Evolutionary conservation across 35 echinoderm and acorn worm species (phyloP), one percentile per base, ranked within the genome.

Genomic region (Diadema setosum): DNA sequence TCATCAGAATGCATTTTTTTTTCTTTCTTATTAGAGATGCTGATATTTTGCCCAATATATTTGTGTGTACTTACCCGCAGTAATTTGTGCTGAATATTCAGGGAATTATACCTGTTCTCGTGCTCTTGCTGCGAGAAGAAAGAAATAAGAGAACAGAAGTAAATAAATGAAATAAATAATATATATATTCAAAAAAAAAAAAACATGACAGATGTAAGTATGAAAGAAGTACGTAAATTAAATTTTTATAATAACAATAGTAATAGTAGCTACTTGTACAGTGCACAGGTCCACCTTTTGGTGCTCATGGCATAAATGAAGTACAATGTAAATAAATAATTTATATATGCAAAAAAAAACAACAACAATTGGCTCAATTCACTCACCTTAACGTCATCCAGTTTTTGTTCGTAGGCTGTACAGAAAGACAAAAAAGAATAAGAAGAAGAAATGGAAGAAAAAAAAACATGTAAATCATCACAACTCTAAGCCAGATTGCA

Each of bases 41-140:
- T 11, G 9, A 9, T n/a, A 11, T n/a, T n/a, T 75, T 6, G 18
- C 16, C 36, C 70, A 75, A 75, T 9, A 75, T 37, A 37, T 8
- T 52, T 11, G 8, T 20, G 36, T 17, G 45, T 35, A 75, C 85
- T 87, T 32, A 87, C 85, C 39, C 58, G 61, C 43, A 87, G 63
- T 65, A 87, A 74, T 70, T 87, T 87, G 48, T 87, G 85, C 48
- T 87, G 85, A 75, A 87, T 87, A 31, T 87, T 87, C 35, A 87
- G 27, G 44, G 85, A 31, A 87, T 87, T 87, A 27, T 87, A 87
- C 45, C 85, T 69, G 44, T 87, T 87, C 34, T 46, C 61, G 29
- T 65, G 45, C 65, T 87, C 85, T 87, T 87, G 64, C 85, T 87
- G 85, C 12, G 49, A 49, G 26, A 27, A 18, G 29, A 75, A 31